A percentile compares a stretch with the other conserved stretches of the same genome.
Conservation (phyloP, 2,888 invertebrate genomes). For the Machimus atricapillus region DNA sequence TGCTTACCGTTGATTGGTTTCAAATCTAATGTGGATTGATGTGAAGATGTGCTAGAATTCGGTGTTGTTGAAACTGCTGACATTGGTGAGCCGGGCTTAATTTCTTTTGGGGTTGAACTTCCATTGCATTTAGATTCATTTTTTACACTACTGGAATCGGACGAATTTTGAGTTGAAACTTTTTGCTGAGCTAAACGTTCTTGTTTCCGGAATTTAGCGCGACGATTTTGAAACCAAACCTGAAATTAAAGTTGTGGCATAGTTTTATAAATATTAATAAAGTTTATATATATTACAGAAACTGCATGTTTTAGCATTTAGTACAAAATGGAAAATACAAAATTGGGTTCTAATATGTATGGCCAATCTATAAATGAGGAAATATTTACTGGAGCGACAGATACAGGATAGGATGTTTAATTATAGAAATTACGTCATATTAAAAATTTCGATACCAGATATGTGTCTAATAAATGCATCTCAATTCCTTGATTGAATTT, state of each 20-base stretch:
- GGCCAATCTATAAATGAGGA: not conserved
- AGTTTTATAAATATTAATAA: not conserved
- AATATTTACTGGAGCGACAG: not conserved
- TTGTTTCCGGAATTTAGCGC: slow-evolving; percentile 58
- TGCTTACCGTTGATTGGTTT: slow-evolving; percentile 50
- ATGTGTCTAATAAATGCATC: too few species aligned
- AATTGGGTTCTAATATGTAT: not conserved
- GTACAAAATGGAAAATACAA: not conserved
- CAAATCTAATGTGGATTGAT: slow-evolving; percentile 50
- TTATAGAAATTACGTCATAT: too few species aligned
- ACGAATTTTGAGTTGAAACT: slow-evolving; percentile 46
- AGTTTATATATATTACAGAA: not conserved
- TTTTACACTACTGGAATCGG: slow-evolving; percentile 46
- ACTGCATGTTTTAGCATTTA: not conserved
- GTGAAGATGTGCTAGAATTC: slow-evolving; percentile 51
- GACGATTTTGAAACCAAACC: slow-evolving; percentile 59
- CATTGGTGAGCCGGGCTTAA: slow-evolving; percentile 49
- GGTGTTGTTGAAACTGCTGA: slow-evolving; percentile 50
- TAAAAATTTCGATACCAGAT: too few species aligned
- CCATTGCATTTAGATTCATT: slow-evolving; percentile 44
- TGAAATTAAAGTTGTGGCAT: slow-evolving; percentile 40
- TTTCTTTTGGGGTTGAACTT: slow-evolving; percentile 48
- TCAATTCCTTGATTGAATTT: too few species aligned
- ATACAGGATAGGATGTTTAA: not conserved
- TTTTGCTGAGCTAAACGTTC: slow-evolving; percentile 52